These are phyloP conservation scores for Hafferia zeledoni DNA, from an alignment of 2,797 vertebrate species.

Conservation along the genomic window DNA sequence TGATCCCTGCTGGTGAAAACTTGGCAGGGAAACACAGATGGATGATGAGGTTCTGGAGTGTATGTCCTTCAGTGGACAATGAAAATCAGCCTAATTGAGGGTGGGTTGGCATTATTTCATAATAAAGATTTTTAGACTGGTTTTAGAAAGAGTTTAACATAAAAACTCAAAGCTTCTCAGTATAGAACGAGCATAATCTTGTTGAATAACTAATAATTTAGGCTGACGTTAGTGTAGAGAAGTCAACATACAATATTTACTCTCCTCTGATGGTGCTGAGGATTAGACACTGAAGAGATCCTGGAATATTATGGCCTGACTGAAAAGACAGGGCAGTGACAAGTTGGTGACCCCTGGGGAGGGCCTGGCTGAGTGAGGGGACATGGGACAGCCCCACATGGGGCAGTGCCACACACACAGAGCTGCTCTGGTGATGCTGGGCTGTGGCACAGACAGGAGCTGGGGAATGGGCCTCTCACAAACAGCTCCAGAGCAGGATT, in stretches of 20 bases:
- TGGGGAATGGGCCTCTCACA: background rate
- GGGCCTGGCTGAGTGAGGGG: rapidly evolving
- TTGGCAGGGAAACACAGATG: background rate
- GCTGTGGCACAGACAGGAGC: background rate
- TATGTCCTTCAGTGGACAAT: background rate
- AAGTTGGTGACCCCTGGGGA: background rate
- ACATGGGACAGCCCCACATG: too few relatives aligned
- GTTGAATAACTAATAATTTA: background rate
- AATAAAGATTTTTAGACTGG: background rate
- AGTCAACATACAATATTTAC: background rate
- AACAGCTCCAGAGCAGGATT: constrained; percentile 43
- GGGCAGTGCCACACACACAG: too few relatives aligned
- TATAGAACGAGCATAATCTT: background rate
- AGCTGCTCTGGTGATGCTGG: background rate
- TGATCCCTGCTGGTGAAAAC: background rate
- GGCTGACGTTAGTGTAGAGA: background rate
- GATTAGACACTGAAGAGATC: background rate
- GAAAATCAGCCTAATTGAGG: background rate
- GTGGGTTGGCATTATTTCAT: background rate
- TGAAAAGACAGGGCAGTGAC: background rate
- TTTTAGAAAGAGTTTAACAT: background rate
- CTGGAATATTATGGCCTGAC: background rate
- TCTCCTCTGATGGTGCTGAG: background rate
- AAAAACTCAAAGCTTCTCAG: rapidly evolving
- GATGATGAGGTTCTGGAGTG: background rate